Base-by-base conservation (phyloP, 53 echinoderm and acorn worm genomes). In the Luidia sarsii region DNA sequence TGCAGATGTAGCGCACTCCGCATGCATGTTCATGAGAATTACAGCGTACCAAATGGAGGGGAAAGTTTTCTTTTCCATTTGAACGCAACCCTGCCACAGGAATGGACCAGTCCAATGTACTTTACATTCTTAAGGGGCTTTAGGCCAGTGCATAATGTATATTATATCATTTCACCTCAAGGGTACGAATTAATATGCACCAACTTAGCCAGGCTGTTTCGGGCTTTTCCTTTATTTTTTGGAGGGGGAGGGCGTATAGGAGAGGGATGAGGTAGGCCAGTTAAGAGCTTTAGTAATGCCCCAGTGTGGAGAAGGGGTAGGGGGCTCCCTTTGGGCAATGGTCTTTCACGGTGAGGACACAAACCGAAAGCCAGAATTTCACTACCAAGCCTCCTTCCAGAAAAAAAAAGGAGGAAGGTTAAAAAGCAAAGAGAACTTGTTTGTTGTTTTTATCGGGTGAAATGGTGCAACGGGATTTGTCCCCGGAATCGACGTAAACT, bases 131-230 rank as follows among this genome's bases (percentile, higher is more conserved):
- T 61, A 60, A 77, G 72, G 22, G 45, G 48, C 45, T 59, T 61
- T 59, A 60, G 45, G 31, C 45, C 27, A 25, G 43, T 45, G 16
- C 50, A 61, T 77, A 77, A 77, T 61, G 77, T 39, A 59, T 45
- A 77, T 59, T 60, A 61, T 77, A 77, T 61, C 61, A 46, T 77
- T 77, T 28, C 28, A 48, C 77, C 77, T 61, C 46, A 20, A 48
- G 74, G 72, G 74, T 77, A 61, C 10, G 77, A 77, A 59, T 32
- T 59, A 77, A 77, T 77, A 77, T 61, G 77, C 33, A 28, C 77
- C 7, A 77, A 45, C 77, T 77, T 61, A 25, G 45, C 22, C 36
- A 19, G 39, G 9, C 11, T n/a, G n/a, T n/a, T n/a, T n/a, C n/a
- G n/a, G n/a, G n/a, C n/a, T n/a, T n/a, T n/a, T n/a, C n/a, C n/a